Evolutionary conservation across 2,888 invertebrate species (phyloP).

Genomic region (Shargacucullia verbasci): DNA sequence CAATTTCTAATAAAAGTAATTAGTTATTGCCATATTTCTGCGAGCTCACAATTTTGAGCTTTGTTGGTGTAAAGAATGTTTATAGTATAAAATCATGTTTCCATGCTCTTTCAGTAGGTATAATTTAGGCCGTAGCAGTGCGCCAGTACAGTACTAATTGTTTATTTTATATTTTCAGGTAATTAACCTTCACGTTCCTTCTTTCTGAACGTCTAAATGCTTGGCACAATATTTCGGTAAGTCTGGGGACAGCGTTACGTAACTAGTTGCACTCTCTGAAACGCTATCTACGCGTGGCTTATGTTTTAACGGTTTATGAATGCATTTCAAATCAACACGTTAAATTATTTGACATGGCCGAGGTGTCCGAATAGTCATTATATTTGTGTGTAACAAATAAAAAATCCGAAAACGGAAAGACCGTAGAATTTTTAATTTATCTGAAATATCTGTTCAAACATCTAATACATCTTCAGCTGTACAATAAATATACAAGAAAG

Average conservation of each 20-base stretch:
- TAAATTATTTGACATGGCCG: not conserved
- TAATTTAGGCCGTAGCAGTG: constrained; percentile 42
- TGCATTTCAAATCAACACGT: constrained; percentile 17
- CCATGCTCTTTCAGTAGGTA: constrained; percentile 48
- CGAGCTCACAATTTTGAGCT: constrained; percentile 43
- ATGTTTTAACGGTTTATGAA: constrained; percentile 13
- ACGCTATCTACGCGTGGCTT: constrained; percentile 31
- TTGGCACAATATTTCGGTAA: constrained; percentile 85
- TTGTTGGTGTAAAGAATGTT: constrained; percentile 55
- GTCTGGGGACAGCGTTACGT: constrained; percentile 78
- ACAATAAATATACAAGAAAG: constrained; percentile 40
- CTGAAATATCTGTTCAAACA: constrained; percentile 25
- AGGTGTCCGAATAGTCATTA: not conserved
- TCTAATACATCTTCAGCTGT: constrained; percentile 40
- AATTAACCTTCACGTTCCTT: constrained; percentile 87
- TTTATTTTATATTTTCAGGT: constrained; percentile 85
- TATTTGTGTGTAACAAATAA: constrained; percentile 18
- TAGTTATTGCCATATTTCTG: constrained; percentile 43
- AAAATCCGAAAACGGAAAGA: constrained; percentile 29
- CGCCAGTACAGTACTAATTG: constrained; percentile 68
- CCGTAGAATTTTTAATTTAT: constrained; percentile 32
- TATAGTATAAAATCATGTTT: constrained; percentile 55
- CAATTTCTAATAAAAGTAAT: constrained; percentile 13
- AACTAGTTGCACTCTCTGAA: constrained; percentile 70
- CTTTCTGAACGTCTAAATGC: constrained; percentile 78